Base-by-base conservation (phyloP, 2,888 invertebrate species). In the Papilio elwesi region DNA sequence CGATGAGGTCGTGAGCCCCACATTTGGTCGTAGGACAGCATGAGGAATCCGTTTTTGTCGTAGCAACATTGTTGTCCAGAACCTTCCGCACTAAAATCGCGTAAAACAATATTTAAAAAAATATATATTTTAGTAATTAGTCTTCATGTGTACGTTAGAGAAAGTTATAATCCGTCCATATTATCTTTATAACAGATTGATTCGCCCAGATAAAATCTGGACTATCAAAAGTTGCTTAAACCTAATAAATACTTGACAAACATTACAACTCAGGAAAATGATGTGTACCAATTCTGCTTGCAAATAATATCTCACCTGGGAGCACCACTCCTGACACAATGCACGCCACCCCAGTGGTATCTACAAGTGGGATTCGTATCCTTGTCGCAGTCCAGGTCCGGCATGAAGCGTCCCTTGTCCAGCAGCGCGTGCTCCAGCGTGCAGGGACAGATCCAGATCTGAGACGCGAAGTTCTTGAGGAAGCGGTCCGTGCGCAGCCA, bases 61-160 rank as follows among this genome's bases (percentile, higher is more conserved):
- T 99, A 99, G 86, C 99, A 99, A 82, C 99, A 99, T 85, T 99
- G 98, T 85, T 99, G 99, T 70, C 99, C 99, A 0, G 98, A 96
- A 47, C 98, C 98, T 88, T 98, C 97, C 73, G 96, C 88, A 75
- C 98, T 98, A 81, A 64, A 86, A 70, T 47, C n/a, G 6, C 26
- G 26, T 6, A 67, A 38, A 52, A 36, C 51, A 66, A 51, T 16
- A 51, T 16, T 38, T 12, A 63, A 16, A 64, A 77, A 55, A 51
- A n/a, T n/a, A n/a, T n/a, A 67, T 38, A 43, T 26, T 36, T n/a
- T 66, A 9, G 43, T 43, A 43, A 43, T 43, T 5, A 43, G 7
- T 43, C 43, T 43, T 43, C 43, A 43, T 43, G 7, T 6, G 7
- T 43, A 43, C 7, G 5, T 6, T 43, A 43, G 5, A 43, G 43